These are phyloP conservation scores for Caenorhabditis virilis DNA, from an alignment of 2,888 invertebrate species.

Conservation along the genomic window DNA sequence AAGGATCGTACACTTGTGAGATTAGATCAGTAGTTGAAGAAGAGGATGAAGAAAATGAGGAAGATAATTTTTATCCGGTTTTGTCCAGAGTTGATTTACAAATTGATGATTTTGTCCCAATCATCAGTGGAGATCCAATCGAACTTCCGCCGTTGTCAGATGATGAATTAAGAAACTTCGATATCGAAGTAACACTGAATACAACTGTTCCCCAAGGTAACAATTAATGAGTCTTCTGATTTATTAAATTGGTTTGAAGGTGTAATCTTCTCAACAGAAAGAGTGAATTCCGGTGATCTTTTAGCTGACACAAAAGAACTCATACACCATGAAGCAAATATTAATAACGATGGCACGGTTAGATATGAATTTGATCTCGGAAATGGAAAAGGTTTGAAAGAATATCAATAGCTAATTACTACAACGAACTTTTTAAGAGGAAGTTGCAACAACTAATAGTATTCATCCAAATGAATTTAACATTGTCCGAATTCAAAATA, in stretches of 20 bases:
- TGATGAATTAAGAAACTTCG: conserved; percentile 46
- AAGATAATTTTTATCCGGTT: not conserved
- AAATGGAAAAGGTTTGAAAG: no score
- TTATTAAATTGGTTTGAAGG: no score
- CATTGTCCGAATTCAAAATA: conserved; percentile 45
- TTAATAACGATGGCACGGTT: conserved; percentile 47
- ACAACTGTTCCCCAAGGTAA: conserved; percentile 39
- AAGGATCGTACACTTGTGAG: conserved; percentile 26
- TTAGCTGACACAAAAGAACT: conserved; percentile 12
- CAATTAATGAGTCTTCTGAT: no score
- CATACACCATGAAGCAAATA: conserved; percentile 30
- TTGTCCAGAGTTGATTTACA: conserved; percentile 46
- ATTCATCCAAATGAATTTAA: conserved; percentile 52
- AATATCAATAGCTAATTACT: no score
- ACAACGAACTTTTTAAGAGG: no score
- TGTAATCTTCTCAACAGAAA: conserved; percentile 23
- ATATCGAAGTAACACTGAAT: conserved; percentile 52
- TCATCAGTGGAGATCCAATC: conserved; percentile 52
- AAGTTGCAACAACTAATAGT: conserved; percentile 28
- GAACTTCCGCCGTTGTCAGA: conserved; percentile 56
- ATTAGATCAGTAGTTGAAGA: no score
- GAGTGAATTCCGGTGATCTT: conserved; percentile 20
- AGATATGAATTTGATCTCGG: conserved; percentile 59
- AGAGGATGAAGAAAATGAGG: no score
- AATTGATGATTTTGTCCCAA: conserved; percentile 61